Base-by-base conservation (phyloP, 2,113 vertebrate genomes). In the Ctenomys sociabilis region DNA sequence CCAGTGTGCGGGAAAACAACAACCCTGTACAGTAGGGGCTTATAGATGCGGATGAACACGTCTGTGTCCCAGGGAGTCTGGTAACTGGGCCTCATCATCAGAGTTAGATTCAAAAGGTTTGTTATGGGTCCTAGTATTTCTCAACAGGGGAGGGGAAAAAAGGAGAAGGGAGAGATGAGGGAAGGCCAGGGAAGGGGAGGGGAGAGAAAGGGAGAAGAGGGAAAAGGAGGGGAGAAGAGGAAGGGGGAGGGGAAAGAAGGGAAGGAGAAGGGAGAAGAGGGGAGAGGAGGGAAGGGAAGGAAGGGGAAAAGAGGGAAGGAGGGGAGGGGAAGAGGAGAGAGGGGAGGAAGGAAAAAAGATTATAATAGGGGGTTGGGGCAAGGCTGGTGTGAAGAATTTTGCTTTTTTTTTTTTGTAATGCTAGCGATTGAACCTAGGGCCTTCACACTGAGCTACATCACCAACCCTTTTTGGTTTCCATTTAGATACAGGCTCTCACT, bases 251-350 rank as follows among this genome's bases (percentile, higher is more conserved):
- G 19, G 66, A 4, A 0, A 7, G 16, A 5, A 16, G 16, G 4
- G 14, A 16, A 5, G 13, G 7, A n/a, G 30, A 3, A 3, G 1
- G 49, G 6, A 21, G 7, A n/a, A n/a, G 3, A 21, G 4, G 17
- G 19, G 66, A 4, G 0, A 7, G 16, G 7, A 16, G 16, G 4
- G 14, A 16, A 5, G 13, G 7, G 30, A 3, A 3, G 1, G 49
- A 11, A 21, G 7, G 57, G 57, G 21, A n/a, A n/a, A n/a, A n/a
- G 21, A 22, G 57, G 57, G 5, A 21, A 3, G 57, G 21, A 7
- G 7, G 22, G 40, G 30, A 64, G 63, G 5, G 11, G 26, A 26
- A 3, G 7, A 61, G 61, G 49, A 1, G 30, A 14, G 64, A 16
- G 12, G 4, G 13, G 2, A n/a, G 17, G 35, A 8, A 35, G 8